phyloP scores from a whole-genome alignment of 2,113 vertebrate genomes.

The Sardina pilchardus region DNA sequence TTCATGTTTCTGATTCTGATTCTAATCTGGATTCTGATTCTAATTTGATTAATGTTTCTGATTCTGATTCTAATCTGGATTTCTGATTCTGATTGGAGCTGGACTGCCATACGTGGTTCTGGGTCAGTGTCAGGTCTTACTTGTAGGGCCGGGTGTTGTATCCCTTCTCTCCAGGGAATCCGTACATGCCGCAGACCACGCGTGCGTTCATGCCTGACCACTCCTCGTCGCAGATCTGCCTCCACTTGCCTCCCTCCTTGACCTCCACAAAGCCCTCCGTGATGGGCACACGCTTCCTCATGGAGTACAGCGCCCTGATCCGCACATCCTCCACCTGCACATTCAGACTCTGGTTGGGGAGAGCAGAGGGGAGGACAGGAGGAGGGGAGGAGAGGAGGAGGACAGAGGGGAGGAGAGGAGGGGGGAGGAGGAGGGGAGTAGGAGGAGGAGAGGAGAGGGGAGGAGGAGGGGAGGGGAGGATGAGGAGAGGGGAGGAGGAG shows the following conservation, averaged over 20 bases:
- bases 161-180: constrained; percentile 85
- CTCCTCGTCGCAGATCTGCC: constrained; percentile 85
- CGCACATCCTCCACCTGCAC: constrained; percentile 91
- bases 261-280: constrained; percentile 94
- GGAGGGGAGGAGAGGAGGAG: not conserved
- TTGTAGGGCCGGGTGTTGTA: constrained; percentile 88
- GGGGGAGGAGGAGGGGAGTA: not conserved
- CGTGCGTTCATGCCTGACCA: constrained; percentile 84
- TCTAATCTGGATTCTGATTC: no score
- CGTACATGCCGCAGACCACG: constrained; percentile 94
- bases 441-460: not conserved
- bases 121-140: constrained; percentile 69
- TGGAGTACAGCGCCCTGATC: constrained; percentile 85
- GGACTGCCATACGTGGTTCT: no score
- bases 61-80: no score
- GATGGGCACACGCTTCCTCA: constrained; percentile 81
- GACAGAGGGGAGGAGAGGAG: not conserved
- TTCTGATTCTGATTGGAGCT: no score
- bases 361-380: not conserved
- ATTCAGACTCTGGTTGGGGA: constrained; percentile 70
- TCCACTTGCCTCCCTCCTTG: constrained; percentile 86
- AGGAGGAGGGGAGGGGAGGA: not conserved
- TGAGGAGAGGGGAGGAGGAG: not conserved
- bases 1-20: no score
- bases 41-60: no score